Evolutionary conservation across 1,140 invertebrate genomes (phyloP), one percentile per base, ranked within the genome.

Genomic region (Drosophila ercepeae): DNA sequence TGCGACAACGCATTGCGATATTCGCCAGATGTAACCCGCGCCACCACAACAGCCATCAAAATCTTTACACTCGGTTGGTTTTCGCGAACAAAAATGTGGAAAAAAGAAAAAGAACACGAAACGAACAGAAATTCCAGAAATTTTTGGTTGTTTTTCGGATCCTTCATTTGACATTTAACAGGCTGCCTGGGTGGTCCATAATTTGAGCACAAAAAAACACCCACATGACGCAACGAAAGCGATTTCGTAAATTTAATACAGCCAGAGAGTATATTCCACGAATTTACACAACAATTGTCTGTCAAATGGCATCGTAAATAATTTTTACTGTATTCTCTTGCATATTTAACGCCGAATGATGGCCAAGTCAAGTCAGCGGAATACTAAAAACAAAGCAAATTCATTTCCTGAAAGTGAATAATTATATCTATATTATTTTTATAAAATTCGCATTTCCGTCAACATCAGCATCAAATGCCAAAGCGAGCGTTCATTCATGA

Each of bases 11-110:
- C 69, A 74, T 65, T n/a, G 61, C 51, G 46, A 65, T 50, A 57
- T 64, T 74, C 53, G 58, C 51, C 71, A 74, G 69, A 65, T 65
- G 71, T 67, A 67, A 67, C 60, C 46, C 60, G 27, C 48, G 39
- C 59, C 19, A 5, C 21, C n/a, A n/a, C n/a, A 51, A 16, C 60
- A 52, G 46, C 60, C 46, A 67, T 25, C 42, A 39, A 74, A 74
- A 74, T 74, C 70, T 74, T 74, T 9, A 74, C 71, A 74, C 44
- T 65, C 39, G 44, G 71, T 74, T 74, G 71, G 45, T 36, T 65
- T 57, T 51, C 44, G 18, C 21, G 34, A 8, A 32, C 23, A 29
- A 50, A 42, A 25, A 23, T 11, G 29, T 0, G 46, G 16, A 14
- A 27, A 25, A 45, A 41, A 9, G 23, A 11, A 61, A 27, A 34